phyloP scores from a whole-genome alignment of 37 sponge, comb jelly and placozoan genomes.

The Mnemiopsis leidyi region DNA sequence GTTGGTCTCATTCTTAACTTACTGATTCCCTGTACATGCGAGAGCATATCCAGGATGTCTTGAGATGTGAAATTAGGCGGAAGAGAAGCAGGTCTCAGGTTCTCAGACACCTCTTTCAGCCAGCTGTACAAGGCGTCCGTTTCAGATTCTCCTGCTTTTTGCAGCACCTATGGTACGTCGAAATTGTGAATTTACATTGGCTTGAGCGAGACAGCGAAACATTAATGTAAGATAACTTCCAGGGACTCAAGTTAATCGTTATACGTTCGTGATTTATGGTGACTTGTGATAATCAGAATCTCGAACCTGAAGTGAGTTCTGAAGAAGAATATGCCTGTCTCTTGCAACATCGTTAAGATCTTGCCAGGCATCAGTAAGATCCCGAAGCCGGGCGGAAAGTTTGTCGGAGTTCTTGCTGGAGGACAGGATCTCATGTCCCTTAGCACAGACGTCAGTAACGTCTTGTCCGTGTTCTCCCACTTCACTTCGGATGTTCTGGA shows the following conservation, averaged over 20 bases:
- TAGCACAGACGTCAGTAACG: constrained; percentile 26
- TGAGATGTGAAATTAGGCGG: constrained; percentile 35
- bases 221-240: too few species aligned
- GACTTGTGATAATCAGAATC: neutral
- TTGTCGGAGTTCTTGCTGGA: neutral
- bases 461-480: constrained; percentile 20
- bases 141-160: constrained; percentile 43
- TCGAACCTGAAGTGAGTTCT: constrained; percentile 21
- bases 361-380: constrained; percentile 60
- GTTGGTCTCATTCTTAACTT: too few species aligned
- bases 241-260: too few species aligned
- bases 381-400: neutral
- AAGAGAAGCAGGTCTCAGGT: neutral
- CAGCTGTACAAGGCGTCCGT: constrained; percentile 23
- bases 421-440: constrained; percentile 33
- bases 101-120: neutral
- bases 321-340: constrained; percentile 38
- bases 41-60: neutral
- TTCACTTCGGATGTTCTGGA: constrained; percentile 34
- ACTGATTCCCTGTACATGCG: constrained; percentile 23
- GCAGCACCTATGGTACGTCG: too few species aligned
- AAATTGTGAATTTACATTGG: too few species aligned
- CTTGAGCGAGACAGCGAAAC: too few species aligned
- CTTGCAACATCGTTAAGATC: constrained; percentile 4
- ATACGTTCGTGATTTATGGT: too few species aligned